These are phyloP conservation scores for Piezodorus guildinii DNA, from an alignment of 1,140 invertebrate species.

Conservation along the genomic window DNA sequence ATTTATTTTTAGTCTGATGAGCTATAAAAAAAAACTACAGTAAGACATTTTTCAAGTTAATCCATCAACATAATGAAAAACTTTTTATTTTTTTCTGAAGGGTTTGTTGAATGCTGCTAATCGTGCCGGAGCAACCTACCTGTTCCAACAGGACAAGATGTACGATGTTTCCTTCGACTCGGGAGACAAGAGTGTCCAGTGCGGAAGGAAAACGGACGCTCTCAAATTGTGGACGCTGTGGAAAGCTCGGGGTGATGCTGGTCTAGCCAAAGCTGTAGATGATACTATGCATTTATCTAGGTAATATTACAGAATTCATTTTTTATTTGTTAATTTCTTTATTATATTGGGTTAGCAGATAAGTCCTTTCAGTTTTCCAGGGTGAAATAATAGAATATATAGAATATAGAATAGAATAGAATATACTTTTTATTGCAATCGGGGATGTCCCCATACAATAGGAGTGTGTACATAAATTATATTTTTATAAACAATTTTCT, in stretches of 20 bases:
- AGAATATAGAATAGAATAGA: too few relatives aligned
- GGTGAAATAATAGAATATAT: too few relatives aligned
- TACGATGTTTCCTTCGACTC: conserved; percentile 83
- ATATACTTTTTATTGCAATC: too few relatives aligned
- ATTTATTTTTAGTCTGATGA: too few relatives aligned
- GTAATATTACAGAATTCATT: conserved; percentile 26
- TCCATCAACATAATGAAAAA: too few relatives aligned
- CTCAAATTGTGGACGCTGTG: conserved; percentile 92
- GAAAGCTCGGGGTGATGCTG: conserved; percentile 56
- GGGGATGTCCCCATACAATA: too few relatives aligned
- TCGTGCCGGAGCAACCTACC: conserved; percentile 64
- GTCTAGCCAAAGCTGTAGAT: conserved; percentile 47
- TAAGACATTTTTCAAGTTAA: too few relatives aligned
- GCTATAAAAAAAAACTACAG: too few relatives aligned
- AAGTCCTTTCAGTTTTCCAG: too few relatives aligned
- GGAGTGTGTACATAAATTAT: too few relatives aligned
- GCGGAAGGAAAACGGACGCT: conserved; percentile 83
- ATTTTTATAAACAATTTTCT: too few relatives aligned
- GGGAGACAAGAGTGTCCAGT: conserved; percentile 87
- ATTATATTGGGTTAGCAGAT: too few relatives aligned
- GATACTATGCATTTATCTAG: conserved; percentile 47
- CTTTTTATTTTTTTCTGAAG: conserved; percentile 21
- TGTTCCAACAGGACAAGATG: conserved; percentile 88
- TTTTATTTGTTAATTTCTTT: background rate
- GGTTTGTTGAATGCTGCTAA: conserved; percentile 60